Base-by-base conservation (phyloP, 2,113 vertebrate genomes). In the Saimiri boliviensis region DNA sequence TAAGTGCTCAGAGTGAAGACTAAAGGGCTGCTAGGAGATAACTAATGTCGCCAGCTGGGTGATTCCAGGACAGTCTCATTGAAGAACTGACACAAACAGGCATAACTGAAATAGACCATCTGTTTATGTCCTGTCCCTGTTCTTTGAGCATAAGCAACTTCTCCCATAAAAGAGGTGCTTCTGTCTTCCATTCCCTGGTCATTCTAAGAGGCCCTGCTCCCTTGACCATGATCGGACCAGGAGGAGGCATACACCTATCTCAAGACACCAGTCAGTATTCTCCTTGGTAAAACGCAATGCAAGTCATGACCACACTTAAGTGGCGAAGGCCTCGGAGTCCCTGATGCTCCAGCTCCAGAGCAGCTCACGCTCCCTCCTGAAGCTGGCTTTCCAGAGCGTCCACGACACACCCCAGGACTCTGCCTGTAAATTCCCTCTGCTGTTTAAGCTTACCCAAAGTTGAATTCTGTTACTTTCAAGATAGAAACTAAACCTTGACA, bases 381-480 rank as follows among this genome's bases (percentile, higher is more conserved):
- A 30, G 30, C 0, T 27, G 23, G n/a, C 17, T 80, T 95, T 54
- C 19, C 19, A 74, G 3, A 68, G 79, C 20, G 2, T 68, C 42
- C 52, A 6, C 0, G 4, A 73, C 45, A 71, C 16, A 49, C 16
- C 11, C 19, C 8, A 49, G 35, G 5, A 66, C 8, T 12, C 13
- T 73, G 6, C 23, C 8, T 73, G 1, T 35, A 35, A 60, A 7
- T 40, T 8, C 40, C 27, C 2, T n/a, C 3, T n/a, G 52, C 35
- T 58, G 2, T 52, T 93, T 70, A 82, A 42, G 6, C 23, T 60
- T n/a, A 0, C 56, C 42, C 42, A 32, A 56, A 68, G 14, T 89
- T 95, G 42, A 92, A 81, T 79, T 74, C 49, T 84, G 35, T 40
- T 56, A 37, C 47, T 82, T 74, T 10, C 21, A 83, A 58, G 74